phyloP scores from a whole-genome alignment of 2,797 vertebrate species.

The Lepus townsendii region DNA sequence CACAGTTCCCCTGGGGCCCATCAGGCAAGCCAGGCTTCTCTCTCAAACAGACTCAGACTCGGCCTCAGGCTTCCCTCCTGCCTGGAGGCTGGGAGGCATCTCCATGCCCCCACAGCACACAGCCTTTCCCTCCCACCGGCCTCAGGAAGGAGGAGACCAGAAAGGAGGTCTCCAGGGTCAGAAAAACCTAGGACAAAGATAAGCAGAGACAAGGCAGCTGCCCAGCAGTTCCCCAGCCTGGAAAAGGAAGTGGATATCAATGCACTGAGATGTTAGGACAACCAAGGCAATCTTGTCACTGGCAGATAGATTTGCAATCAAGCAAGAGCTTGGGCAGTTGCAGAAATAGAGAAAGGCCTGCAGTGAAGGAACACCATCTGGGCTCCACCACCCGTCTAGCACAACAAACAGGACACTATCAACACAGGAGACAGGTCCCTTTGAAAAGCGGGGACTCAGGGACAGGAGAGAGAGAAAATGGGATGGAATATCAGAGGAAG shows the following conservation, averaged over 20 bases:
- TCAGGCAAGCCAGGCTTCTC: neutral
- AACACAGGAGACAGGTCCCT: conserved; percentile 18
- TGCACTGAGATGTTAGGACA: conserved; percentile 52
- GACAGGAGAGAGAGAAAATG: neutral
- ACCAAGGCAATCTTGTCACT: neutral
- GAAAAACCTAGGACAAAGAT: conserved; percentile 47
- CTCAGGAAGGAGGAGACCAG: conserved; percentile 5
- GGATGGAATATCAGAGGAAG: conserved; percentile 3
- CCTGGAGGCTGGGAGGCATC: neutral
- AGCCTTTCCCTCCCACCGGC: neutral
- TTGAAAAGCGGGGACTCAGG: neutral
- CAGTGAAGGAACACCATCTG: conserved; percentile 64
- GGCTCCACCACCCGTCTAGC: conserved; percentile 58
- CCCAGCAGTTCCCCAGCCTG: neutral
- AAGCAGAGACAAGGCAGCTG: conserved; percentile 65
- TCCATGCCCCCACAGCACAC: neutral
- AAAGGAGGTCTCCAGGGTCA: conserved; percentile 7
- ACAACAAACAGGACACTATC: conserved; percentile 30
- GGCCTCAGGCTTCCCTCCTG: neutral
- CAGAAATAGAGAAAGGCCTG: conserved; percentile 58
- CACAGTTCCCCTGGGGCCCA: neutral
- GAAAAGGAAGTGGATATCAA: conserved; percentile 64
- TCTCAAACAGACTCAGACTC: neutral
- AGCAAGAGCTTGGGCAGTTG: conserved; percentile 31
- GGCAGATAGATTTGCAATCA: conserved; percentile 67